Evolutionary conservation across 2,797 vertebrate species (phyloP).

Genomic region (Eutrigla gurnardus): DNA sequence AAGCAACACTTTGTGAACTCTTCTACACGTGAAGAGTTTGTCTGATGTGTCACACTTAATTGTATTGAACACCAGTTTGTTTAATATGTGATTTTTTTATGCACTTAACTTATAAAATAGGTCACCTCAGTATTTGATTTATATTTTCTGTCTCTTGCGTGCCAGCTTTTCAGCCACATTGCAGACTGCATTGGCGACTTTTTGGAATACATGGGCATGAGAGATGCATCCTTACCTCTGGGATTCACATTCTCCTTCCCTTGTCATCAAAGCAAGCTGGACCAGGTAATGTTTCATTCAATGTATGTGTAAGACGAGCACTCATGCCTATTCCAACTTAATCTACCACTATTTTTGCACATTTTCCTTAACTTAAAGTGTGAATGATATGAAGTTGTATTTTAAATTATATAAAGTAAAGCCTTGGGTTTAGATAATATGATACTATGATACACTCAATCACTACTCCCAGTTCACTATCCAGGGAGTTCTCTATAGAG

Average conservation of each 20-base stretch:
- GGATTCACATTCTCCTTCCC: slow-evolving; percentile 99
- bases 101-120: neutral
- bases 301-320: neutral
- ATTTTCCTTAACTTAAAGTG: neutral
- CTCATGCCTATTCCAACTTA: neutral
- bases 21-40: neutral
- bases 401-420: no score
- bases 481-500: no score
- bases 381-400: neutral
- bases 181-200: slow-evolving; percentile 94
- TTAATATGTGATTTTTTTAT: neutral
- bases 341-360: neutral
- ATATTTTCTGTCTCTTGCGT: neutral
- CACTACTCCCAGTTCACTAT: no score
- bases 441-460: no score
- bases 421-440: no score
- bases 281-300: slow-evolving; percentile 85
- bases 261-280: slow-evolving; percentile 91
- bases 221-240: slow-evolving; percentile 89
- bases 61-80: neutral
- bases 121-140: neutral
- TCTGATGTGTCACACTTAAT: neutral
- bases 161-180: slow-evolving; percentile 95
- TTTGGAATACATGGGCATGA: slow-evolving; percentile 97
- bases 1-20: neutral